Evolutionary conservation across 2,888 invertebrate genomes (phyloP).

Genomic region (Lucinisca nassula): DNA sequence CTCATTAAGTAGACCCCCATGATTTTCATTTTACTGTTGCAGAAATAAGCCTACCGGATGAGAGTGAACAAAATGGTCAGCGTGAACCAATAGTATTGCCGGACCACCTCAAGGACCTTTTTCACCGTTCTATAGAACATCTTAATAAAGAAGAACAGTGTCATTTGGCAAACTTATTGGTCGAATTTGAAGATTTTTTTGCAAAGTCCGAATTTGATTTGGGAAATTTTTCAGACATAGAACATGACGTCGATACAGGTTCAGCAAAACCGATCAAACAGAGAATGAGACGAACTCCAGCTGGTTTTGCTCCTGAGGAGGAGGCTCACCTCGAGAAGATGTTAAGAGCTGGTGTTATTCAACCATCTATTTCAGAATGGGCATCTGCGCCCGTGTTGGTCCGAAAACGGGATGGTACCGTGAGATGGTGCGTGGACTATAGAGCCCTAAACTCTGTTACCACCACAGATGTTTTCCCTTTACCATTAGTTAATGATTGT

Average conservation of each 20-base stretch:
- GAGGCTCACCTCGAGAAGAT: background rate
- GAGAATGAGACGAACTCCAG: background rate
- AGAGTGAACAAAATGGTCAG: too few species aligned
- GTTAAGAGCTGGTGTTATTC: background rate
- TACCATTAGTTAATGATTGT: slow-evolving; percentile 46
- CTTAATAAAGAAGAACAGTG: background rate
- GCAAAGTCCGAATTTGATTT: background rate
- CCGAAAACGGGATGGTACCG: slow-evolving; percentile 2
- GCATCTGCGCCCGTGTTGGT: background rate
- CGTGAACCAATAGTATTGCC: too few species aligned
- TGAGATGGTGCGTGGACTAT: slow-evolving; percentile 26
- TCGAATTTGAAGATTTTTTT: slow-evolving; percentile 15
- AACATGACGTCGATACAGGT: background rate
- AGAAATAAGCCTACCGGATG: too few species aligned
- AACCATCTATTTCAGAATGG: slow-evolving; percentile 1
- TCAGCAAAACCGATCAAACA: background rate
- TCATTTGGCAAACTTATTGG: background rate
- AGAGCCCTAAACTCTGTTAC: slow-evolving; percentile 17
- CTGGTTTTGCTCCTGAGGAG: background rate
- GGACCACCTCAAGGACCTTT: background rate
- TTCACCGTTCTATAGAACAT: background rate
- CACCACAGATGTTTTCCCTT: slow-evolving; percentile 15
- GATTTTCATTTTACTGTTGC: too few species aligned
- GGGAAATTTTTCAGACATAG: background rate
- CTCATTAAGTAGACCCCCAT: too few species aligned